Percentiles rank a stretch among this genome's conserved stretches.
phyloP scores from a whole-genome alignment of 92 coral and sea anemone species.

The Epizoanthus fatuus region DNA sequence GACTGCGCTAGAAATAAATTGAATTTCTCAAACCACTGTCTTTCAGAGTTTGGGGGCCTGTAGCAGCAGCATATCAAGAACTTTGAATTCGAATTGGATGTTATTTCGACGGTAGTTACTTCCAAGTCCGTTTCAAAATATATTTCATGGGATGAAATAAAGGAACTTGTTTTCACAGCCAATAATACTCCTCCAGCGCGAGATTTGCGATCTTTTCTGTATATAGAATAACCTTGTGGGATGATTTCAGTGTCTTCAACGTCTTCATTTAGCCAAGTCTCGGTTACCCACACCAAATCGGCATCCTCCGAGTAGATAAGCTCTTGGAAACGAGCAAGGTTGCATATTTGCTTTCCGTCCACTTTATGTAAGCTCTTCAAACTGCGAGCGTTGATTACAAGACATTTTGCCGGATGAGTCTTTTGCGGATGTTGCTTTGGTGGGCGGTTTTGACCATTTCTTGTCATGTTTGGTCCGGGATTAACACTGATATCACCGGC shows the following conservation, averaged over 20 bases:
- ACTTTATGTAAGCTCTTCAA: slow-evolving; percentile 57
- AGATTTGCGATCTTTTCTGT: slow-evolving; percentile 61
- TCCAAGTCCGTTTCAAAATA: too few species aligned
- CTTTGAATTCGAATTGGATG: too few species aligned
- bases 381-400: slow-evolving; percentile 65
- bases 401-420: slow-evolving; percentile 42
- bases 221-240: slow-evolving; percentile 43
- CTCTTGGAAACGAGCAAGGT: slow-evolving; percentile 60
- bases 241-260: slow-evolving; percentile 63
- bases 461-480: background rate
- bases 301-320: slow-evolving; percentile 68
- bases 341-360: slow-evolving; percentile 50
- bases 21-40: slow-evolving; percentile 28
- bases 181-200: slow-evolving; percentile 56
- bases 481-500: slow-evolving; percentile 3
- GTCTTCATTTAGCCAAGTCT: slow-evolving; percentile 62
- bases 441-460: background rate
- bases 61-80: too few species aligned
- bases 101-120: too few species aligned
- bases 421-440: background rate
- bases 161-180: too few species aligned
- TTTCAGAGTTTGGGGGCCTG: background rate
- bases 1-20: slow-evolving; percentile 20
- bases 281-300: slow-evolving; percentile 68
- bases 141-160: too few species aligned